Conservation (phyloP, 2,797 vertebrate genomes). For the Helicolenus hilgendorfi region DNA sequence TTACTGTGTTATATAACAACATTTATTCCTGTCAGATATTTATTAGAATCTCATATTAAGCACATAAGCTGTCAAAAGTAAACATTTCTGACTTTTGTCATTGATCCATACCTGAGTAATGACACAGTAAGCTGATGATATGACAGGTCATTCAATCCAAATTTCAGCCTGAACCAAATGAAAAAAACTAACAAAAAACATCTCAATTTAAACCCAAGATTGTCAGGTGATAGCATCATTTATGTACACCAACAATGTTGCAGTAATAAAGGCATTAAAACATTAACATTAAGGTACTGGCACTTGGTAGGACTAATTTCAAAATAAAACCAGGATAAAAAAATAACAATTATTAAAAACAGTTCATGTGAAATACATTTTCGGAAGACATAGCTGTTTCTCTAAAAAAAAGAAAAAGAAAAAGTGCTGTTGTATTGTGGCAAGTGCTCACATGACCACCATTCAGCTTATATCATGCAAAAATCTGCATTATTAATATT, state of each 20-base stretch:
- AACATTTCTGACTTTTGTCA: conserved; percentile 68
- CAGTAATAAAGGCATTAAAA: conserved; percentile 73
- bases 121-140: conserved; percentile 41
- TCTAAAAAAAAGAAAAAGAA: neutral
- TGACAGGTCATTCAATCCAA: conserved; percentile 12
- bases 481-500: neutral
- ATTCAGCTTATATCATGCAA: conserved; percentile 26
- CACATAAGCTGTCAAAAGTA: conserved; percentile 58
- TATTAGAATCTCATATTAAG: conserved; percentile 38
- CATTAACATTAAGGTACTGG: conserved; percentile 14
- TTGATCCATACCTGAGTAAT: conserved; percentile 74
- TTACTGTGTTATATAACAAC: conserved; percentile 24
- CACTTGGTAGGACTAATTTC: conserved; percentile 6
- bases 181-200: neutral
- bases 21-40: conserved; percentile 60
- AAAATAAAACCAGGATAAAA: conserved; percentile 16
- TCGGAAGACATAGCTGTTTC: conserved; percentile 15
- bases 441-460: conserved; percentile 57
- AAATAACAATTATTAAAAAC: neutral
- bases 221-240: conserved; percentile 10
- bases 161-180: conserved; percentile 1
- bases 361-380: neutral
- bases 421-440: conserved; percentile 66
- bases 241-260: conserved; percentile 44
- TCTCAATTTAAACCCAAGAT: conserved; percentile 5